A percentile compares a stretch with the other conserved stretches of the same genome.
Evolutionary conservation across 2,113 vertebrate genomes (phyloP).

Genomic region (Alexandromys fortis): DNA sequence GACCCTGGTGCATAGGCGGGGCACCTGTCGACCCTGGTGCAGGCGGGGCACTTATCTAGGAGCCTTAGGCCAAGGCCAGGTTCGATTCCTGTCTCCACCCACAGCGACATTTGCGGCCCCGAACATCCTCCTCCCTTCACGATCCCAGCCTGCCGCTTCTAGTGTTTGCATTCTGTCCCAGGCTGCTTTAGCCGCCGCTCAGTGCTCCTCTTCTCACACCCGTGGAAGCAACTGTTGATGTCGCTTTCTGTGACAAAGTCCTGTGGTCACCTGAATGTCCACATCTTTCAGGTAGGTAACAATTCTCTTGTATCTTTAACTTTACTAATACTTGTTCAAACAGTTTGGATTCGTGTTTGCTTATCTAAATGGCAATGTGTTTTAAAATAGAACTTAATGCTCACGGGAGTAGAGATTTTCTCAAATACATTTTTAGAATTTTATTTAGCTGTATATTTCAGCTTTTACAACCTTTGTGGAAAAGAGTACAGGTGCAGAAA

Average conservation of each 20-base stretch:
- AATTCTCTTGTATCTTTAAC: not conserved
- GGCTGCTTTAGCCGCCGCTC: not conserved
- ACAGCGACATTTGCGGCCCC: rapidly evolving
- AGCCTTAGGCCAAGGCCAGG: not conserved
- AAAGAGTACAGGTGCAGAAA: not conserved
- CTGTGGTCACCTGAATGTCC: not conserved
- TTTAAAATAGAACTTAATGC: conserved; percentile 21
- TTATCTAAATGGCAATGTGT: conserved; percentile 10
- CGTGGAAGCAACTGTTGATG: not conserved
- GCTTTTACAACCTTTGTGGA: not conserved
- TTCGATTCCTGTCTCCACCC: not conserved
- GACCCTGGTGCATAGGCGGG: rapidly evolving
- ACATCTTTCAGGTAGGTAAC: not conserved
- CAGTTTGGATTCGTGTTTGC: conserved; percentile 26
- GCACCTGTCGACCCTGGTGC: no score
- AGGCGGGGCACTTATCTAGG: not conserved
- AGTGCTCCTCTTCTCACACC: not conserved
- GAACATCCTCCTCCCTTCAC: not conserved
- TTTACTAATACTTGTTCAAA: conserved; percentile 33
- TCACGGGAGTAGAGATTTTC: not conserved
- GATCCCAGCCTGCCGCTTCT: not conserved
- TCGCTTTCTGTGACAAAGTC: not conserved
- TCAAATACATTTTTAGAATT: not conserved
- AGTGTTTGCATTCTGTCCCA: not conserved
- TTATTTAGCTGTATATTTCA: not conserved